These are phyloP conservation scores for Pollenia labialis DNA, from an alignment of 2,888 invertebrate genomes.

Conservation along the genomic window DNA sequence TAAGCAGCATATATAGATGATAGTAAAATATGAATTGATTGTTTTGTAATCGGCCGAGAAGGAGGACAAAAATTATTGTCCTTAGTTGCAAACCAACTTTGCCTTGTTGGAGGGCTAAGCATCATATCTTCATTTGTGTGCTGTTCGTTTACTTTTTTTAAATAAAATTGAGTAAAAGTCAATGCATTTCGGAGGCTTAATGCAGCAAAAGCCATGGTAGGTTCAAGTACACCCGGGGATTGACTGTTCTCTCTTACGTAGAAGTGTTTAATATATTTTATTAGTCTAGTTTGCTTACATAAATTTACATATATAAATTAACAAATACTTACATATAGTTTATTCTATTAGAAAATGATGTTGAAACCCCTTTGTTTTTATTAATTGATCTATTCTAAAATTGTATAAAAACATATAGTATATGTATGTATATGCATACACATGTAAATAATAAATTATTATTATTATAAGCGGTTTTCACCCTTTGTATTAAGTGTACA, in stretches of 20 bases:
- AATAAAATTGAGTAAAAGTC: constrained; percentile 78
- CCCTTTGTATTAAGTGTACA: no score
- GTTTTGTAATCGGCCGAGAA: constrained; percentile 87
- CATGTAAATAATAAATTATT: not conserved
- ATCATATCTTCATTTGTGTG: not conserved
- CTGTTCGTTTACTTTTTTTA: constrained; percentile 73
- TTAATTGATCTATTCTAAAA: constrained; percentile 43
- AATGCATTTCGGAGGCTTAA: constrained; percentile 93
- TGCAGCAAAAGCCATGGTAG: constrained; percentile 95
- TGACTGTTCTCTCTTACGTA: constrained; percentile 84
- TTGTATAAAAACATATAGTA: no score
- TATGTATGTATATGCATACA: constrained; percentile 1
- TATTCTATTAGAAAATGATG: constrained; percentile 55
- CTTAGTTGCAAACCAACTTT: constrained; percentile 83
- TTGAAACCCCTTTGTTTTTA: constrained; percentile 21
- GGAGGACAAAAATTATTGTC: constrained; percentile 85
- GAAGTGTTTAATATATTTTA: not conserved
- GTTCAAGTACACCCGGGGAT: constrained; percentile 93
- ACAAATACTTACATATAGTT: constrained; percentile 54
- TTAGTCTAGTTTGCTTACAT: not conserved
- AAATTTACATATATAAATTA: not conserved
- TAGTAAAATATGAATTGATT: constrained; percentile 86
- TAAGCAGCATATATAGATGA: constrained; percentile 90
- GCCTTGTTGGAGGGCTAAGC: constrained; percentile 56
- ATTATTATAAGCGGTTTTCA: no score